Conservation (phyloP, 2,797 vertebrate species). For the Xiphophorus birchmanni region DNA sequence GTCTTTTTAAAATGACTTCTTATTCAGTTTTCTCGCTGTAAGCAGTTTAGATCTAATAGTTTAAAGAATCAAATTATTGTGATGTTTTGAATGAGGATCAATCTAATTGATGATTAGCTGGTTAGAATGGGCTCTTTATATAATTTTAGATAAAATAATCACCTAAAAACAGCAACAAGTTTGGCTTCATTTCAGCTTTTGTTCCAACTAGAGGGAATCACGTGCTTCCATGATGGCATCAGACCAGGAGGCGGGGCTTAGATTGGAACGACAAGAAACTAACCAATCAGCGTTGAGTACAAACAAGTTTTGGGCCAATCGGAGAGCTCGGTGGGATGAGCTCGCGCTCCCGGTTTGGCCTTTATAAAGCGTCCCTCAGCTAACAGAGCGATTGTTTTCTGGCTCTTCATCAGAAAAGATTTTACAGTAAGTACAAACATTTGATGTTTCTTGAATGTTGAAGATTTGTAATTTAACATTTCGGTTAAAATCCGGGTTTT, state of each 20-base stretch:
- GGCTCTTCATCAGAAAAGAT: fast-evolving
- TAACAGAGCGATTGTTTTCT: fast-evolving
- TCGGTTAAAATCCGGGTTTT: not conserved
- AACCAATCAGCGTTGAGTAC: slow-evolving; percentile 58
- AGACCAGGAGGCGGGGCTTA: slow-evolving; percentile 1
- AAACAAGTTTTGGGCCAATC: slow-evolving; percentile 32
- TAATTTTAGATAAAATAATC: not conserved
- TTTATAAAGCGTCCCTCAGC: slow-evolving; percentile 62
- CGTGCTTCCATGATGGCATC: slow-evolving; percentile 58
- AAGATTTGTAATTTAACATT: not conserved
- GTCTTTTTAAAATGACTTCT: too few relatives aligned
- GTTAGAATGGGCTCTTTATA: not conserved
- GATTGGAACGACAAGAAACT: slow-evolving; percentile 11
- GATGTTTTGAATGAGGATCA: not conserved
- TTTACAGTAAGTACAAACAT: slow-evolving; percentile 45
- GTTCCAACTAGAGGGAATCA: slow-evolving; percentile 58
- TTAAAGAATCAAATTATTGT: not conserved
- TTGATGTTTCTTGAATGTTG: fast-evolving
- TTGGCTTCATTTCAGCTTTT: not conserved
- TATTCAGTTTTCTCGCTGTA: not conserved
- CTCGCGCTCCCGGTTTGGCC: slow-evolving; percentile 4
- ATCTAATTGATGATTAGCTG: not conserved
- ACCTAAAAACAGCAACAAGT: not conserved
- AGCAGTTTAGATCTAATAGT: not conserved
- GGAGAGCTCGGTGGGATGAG: slow-evolving; percentile 24